Evolutionary conservation across 2,888 invertebrate genomes (phyloP), one percentile per base, ranked within the genome.

Genomic region (Seira sanloemensis): DNA sequence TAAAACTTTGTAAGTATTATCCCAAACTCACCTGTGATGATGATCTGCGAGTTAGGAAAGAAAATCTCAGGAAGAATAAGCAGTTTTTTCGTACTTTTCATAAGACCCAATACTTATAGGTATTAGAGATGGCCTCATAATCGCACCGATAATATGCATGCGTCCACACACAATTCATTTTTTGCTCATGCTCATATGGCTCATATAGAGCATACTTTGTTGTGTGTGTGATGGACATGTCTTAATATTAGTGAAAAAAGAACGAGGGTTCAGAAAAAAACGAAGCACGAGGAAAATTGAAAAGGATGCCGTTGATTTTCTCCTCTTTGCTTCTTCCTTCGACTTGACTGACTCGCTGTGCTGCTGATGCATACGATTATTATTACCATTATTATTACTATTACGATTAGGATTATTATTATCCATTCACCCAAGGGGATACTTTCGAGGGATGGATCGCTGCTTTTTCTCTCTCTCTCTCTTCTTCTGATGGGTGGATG

Each of bases 351-450:
- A 58, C 58, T 58, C n/a, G 58, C 7, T 18, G 7, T 23, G n/a
- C 69, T 71, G 24, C 79, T 84, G 79, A 71, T 84, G 84, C 84
- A 78, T 84, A 84, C 68, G 24, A 80, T 54, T 80, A 67, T 54
- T 50, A 73, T 73, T 79, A 71, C 37, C 71, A 72, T 68, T 78
- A 62, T 69, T 74, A 79, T 84, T 84, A 79, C 76, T 78, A 84
- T 79, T 84, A 83, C 73, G 69, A 74, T 84, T 84, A 84, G 78
- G 74, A 78, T 79, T 78, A 50, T 54, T 26, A 71, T 78, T 75
- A 78, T 84, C 78, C 67, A 46, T 78, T 75, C 78, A 84, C 84
- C 84, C 79, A 84, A 79, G 84, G 83, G 84, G 79, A 80, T 80
- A 72, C 71, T 84, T 84, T 76, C 19, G 25, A 68, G 26, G 27